Base-by-base conservation (phyloP, 2,797 vertebrate genomes). In the Halcyon badia region DNA sequence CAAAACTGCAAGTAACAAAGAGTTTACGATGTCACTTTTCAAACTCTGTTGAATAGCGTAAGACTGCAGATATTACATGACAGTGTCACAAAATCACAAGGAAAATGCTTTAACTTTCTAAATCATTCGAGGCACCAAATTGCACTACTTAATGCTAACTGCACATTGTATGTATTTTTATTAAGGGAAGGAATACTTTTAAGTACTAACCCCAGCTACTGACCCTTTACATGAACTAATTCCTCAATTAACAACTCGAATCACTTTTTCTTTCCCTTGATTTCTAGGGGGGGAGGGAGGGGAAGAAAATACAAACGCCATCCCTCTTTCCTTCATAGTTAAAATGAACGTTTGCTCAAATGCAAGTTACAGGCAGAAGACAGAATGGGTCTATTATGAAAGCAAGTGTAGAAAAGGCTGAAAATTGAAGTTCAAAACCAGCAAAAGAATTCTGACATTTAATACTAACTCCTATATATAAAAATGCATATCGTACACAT, bases 161-260 rank as follows among this genome's bases (percentile, higher is more conserved):
- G 18, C 68, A 84, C 15, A 7, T 26, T 57, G 28, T 73, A 73
- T 90, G 93, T 96, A 83, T 96, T 90, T 92, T 91, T 75, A 33
- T 81, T 68, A 77, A 78, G 60, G 90, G 56, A 91, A 90, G 26
- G n/a, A 91, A 89, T 68, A 92, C 81, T 80, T 95, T 79, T 80
- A 93, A 93, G 81, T 82, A 71, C 48, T 83, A 95, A 83, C 26
- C 70, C 52, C 48, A 66, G 41, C 73, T 82, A 90, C 60, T 90
- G 93, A 89, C 90, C 85, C 81, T 85, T 87, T 89, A 77, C 2
- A 0, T 24, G 21, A 95, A 78, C 80, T 85, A 96, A 92, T 80
- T 95, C 68, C 28, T 89, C 91, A 79, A 77, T 56, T 72, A 87
- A 94, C 85, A 82, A 84, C 48, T 77, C 65, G 57, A 94, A 83